Evolutionary conservation across 2,797 vertebrate species (phyloP).

Genomic region (Alfaro cultratus): DNA sequence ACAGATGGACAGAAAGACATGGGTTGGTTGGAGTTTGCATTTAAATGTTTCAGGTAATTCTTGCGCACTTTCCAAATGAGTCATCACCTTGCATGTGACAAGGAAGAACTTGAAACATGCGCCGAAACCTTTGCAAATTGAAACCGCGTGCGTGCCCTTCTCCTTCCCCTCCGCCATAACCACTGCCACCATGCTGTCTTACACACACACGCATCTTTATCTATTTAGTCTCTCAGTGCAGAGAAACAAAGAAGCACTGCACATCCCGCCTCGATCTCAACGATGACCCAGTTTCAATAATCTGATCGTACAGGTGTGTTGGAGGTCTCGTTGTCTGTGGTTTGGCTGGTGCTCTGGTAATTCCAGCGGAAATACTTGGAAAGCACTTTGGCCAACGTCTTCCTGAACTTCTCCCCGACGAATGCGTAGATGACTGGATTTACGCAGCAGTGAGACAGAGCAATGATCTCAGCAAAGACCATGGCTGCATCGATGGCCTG

Average conservation of each 20-base stretch:
- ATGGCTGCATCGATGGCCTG: constrained; percentile 69
- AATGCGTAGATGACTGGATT: constrained; percentile 95
- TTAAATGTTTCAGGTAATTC: constrained; percentile 9
- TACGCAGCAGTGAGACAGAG: constrained; percentile 88
- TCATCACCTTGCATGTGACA: background rate
- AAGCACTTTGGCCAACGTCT: constrained; percentile 75
- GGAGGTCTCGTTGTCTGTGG: constrained; percentile 77
- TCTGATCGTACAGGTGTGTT: constrained; percentile 74
- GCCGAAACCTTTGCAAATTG: background rate
- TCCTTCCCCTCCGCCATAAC: too few species aligned
- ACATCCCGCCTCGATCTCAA: background rate
- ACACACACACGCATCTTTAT: background rate
- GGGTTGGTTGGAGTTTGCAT: background rate
- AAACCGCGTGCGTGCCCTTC: background rate
- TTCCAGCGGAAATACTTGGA: constrained; percentile 37
- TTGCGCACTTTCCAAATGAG: constrained; percentile 5
- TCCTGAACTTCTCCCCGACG: constrained; percentile 91
- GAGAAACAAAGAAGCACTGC: background rate
- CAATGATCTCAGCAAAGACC: constrained; percentile 80
- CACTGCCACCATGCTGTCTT: background rate
- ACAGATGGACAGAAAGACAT: background rate
- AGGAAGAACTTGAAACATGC: background rate
- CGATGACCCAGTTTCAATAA: constrained; percentile 23
- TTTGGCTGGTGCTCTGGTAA: constrained; percentile 38
- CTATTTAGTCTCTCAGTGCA: background rate